Evolutionary conservation across 2,113 vertebrate genomes (phyloP).

Genomic region (Rhinolophus ferrumequinum): DNA sequence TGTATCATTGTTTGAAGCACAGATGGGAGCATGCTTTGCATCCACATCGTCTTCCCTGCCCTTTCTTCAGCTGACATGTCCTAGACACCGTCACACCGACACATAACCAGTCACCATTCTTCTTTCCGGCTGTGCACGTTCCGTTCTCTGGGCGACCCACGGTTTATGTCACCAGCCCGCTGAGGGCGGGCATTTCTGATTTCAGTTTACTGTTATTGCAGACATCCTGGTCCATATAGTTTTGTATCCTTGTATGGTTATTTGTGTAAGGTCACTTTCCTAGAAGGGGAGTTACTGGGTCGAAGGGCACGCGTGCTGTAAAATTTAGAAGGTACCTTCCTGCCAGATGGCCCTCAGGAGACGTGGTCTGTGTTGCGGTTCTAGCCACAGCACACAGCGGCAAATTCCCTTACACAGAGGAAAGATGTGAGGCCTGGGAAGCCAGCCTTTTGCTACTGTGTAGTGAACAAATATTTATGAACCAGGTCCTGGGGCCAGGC

Average conservation of each 20-base stretch:
- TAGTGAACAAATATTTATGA: slow-evolving; percentile 37
- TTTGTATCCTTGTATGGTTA: background rate
- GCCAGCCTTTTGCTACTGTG: background rate
- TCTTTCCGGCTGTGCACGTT: background rate
- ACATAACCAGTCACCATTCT: background rate
- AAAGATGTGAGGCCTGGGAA: background rate
- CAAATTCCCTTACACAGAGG: background rate
- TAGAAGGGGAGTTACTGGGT: background rate
- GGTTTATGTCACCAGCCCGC: background rate
- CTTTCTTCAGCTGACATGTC: background rate
- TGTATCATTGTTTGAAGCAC: background rate
- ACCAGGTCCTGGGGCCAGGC: background rate
- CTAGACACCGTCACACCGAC: background rate
- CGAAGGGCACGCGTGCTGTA: background rate
- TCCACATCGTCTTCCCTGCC: accelerated
- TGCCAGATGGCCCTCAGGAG: background rate
- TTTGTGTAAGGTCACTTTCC: background rate
- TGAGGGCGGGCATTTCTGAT: background rate
- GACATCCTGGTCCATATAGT: background rate
- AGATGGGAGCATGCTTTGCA: accelerated
- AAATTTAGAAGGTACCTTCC: background rate
- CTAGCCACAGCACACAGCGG: background rate
- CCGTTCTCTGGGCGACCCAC: background rate
- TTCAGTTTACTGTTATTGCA: background rate
- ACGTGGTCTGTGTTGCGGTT: background rate